Percentiles rank a stretch among this genome's conserved stretches.
These are phyloP conservation scores for Phalacrocorax pelagicus DNA, from an alignment of 2,113 vertebrate species.

Conservation along the genomic window DNA sequence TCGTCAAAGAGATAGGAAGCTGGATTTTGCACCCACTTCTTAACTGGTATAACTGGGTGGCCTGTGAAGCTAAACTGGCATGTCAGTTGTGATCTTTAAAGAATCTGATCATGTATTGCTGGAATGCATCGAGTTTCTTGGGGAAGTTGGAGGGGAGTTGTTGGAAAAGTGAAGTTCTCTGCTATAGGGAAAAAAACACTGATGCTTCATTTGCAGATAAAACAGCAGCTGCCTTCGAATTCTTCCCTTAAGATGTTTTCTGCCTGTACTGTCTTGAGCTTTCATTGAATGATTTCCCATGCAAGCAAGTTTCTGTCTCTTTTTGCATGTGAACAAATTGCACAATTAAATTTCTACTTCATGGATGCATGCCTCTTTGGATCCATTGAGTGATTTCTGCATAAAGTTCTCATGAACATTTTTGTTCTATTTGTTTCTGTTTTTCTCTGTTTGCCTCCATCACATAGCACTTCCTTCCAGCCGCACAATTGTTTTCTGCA, in stretches of 20 bases:
- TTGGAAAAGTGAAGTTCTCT: neutral
- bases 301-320: neutral
- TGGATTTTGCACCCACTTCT: neutral
- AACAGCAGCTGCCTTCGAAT: neutral
- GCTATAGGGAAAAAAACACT: fast-evolving
- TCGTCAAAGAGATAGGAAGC: neutral
- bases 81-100: neutral
- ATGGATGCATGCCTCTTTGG: neutral
- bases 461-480: neutral
- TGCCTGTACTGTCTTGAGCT: neutral
- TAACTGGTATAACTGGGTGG: neutral
- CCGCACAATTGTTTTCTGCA: neutral
- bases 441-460: neutral
- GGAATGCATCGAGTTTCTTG: neutral
- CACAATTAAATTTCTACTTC: neutral
- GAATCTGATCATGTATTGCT: neutral
- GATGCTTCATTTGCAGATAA: neutral
- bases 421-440: neutral
- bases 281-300: neutral
- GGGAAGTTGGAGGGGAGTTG: neutral
- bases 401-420: neutral
- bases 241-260: neutral
- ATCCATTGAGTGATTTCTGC: neutral
- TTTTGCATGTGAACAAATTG: neutral
- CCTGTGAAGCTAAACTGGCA: neutral